These are phyloP conservation scores for Brachyhypopomus occidentalis DNA, from an alignment of 2,113 vertebrate species.

Conservation along the genomic window DNA sequence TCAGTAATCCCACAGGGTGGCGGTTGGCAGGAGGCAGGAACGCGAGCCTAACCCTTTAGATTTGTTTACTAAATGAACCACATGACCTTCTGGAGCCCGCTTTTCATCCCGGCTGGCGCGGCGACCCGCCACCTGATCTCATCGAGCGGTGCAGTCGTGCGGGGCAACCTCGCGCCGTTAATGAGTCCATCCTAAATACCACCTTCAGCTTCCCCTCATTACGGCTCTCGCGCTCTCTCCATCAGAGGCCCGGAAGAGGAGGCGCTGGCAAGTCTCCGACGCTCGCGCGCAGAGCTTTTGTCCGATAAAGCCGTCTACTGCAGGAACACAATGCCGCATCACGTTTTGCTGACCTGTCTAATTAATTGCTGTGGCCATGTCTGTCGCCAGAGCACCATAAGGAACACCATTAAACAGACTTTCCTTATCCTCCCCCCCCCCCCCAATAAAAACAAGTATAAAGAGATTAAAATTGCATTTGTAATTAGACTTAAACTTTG, in stretches of 20 bases:
- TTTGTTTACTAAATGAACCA: conserved; percentile 39
- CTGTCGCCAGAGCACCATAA: neutral
- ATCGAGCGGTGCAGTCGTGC: neutral
- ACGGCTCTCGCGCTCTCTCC: neutral
- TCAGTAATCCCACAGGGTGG: neutral
- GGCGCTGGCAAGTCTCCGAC: neutral
- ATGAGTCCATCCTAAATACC: conserved; percentile 41
- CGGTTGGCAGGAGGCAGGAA: conserved; percentile 39
- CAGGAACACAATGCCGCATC: neutral
- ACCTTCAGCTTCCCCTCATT: conserved; percentile 29
- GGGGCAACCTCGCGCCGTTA: conserved; percentile 29
- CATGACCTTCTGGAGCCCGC: conserved; percentile 29
- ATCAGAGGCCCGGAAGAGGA: neutral
- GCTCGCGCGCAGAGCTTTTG: neutral
- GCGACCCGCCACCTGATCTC: conserved; percentile 2
- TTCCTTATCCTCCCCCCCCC: too few relatives aligned
- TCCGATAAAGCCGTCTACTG: neutral
- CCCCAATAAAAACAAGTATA: neutral
- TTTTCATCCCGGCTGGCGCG: conserved; percentile 43
- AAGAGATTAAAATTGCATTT: neutral
- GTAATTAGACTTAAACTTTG: neutral
- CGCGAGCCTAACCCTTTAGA: conserved; percentile 24
- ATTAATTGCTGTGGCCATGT: neutral
- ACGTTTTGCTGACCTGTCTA: neutral
- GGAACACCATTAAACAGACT: neutral